phyloP scores from a whole-genome alignment of 2,113 vertebrate species.

The Hiodon alosoides region DNA sequence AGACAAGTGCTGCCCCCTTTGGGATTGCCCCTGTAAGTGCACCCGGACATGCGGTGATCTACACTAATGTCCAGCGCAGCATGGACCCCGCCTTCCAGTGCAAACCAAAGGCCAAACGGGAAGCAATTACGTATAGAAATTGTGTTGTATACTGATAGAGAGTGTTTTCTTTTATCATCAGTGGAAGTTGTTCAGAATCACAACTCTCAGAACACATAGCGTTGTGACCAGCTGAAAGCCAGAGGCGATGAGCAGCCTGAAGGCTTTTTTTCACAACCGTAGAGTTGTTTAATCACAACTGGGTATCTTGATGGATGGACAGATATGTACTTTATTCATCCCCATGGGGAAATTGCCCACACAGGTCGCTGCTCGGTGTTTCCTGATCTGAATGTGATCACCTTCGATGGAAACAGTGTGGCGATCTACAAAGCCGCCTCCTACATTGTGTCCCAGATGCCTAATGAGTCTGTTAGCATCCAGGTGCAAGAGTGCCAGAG shows the following conservation, averaged over 20 bases:
- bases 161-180: no score
- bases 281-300: no score
- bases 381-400: constrained; percentile 86
- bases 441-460: constrained; percentile 75
- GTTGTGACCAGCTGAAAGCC: no score
- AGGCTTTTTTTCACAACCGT: no score
- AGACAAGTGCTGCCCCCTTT: constrained; percentile 89
- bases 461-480: constrained; percentile 75
- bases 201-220: no score
- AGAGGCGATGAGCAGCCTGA: no score
- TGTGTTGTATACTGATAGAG: no score
- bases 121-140: no score
- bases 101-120: neutral
- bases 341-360: neutral
- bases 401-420: constrained; percentile 80
- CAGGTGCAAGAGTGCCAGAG: constrained; percentile 77
- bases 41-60: neutral
- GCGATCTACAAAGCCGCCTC: constrained; percentile 85
- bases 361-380: constrained; percentile 91
- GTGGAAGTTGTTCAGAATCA: no score
- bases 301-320: no score
- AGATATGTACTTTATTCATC: no score
- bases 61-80: neutral
- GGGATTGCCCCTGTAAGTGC: constrained; percentile 93
- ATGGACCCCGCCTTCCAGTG: neutral